These are phyloP conservation scores for Semibalanus balanoides DNA, from an alignment of 1,140 invertebrate genomes.

Conservation along the genomic window DNA sequence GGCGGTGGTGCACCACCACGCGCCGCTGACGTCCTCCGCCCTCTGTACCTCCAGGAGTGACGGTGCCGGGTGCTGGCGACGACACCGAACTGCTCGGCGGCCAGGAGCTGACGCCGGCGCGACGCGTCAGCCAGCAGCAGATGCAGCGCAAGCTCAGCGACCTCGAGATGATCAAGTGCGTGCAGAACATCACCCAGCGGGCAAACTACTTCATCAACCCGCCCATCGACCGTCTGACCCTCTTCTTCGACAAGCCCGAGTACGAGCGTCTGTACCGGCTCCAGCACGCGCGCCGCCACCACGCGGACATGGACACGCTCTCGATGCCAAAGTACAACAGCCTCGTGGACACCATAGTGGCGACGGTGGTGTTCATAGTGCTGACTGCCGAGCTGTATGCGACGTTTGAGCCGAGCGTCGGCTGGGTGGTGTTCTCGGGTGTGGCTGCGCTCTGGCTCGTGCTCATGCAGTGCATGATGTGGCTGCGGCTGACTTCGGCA, in stretches of 20 bases:
- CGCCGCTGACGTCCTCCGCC: not conserved
- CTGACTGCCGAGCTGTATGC: conserved; percentile 24
- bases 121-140: not conserved
- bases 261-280: conserved; percentile 74
- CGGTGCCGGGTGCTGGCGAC: not conserved
- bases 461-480: not conserved
- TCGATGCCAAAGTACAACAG: conserved; percentile 76
- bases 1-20: too few species aligned
- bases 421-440: not conserved
- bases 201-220: conserved; percentile 78
- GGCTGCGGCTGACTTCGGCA: conserved; percentile 33
- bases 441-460: not conserved
- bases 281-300: conserved; percentile 55
- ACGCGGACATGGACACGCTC: conserved; percentile 50
- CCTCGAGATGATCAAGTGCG: conserved; percentile 56
- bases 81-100: not conserved
- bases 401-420: not conserved
- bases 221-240: conserved; percentile 59
- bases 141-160: conserved; percentile 60
- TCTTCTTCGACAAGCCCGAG: conserved; percentile 65
- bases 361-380: conserved; percentile 24
- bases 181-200: conserved; percentile 38
- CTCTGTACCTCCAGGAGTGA: not conserved
- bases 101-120: not conserved
- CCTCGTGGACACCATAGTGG: conserved; percentile 33